Base-by-base conservation (phyloP, 1,140 invertebrate genomes). In the Cheumatopsyche charites region DNA sequence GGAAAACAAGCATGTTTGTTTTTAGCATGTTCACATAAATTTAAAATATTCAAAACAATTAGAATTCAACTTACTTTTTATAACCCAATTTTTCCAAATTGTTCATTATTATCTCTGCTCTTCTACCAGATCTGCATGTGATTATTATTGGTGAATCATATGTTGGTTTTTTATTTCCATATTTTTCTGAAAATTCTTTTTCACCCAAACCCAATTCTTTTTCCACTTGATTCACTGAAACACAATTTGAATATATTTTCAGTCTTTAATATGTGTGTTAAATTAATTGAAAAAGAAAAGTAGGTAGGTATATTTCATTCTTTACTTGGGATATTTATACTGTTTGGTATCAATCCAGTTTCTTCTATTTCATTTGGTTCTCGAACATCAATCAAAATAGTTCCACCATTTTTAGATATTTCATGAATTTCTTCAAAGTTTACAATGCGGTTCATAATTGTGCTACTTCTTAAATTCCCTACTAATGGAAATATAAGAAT, bases 261-360 rank as follows among this genome's bases (percentile, higher is more conserved):
- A n/a, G n/a, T n/a, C n/a, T n/a, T n/a, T n/a, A n/a, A n/a, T n/a
- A n/a, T n/a, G n/a, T n/a, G n/a, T n/a, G n/a, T n/a, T n/a, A n/a
- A n/a, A n/a, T n/a, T n/a, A n/a, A n/a, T n/a, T n/a, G n/a, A n/a
- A n/a, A n/a, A n/a, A n/a, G n/a, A n/a, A n/a, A n/a, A n/a, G n/a
- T n/a, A n/a, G n/a, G n/a, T n/a, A n/a, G n/a, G n/a, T n/a, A n/a
- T n/a, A n/a, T n/a, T n/a, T n/a, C n/a, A n/a, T n/a, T n/a, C n/a
- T n/a, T n/a, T 84, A 90, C 89, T 85, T 76, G 88, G 88, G 75
- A 90, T 88, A 74, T 90, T 87, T 74, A 89, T 85, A 75, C 86
- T 88, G 62, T 84, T 85, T 55, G 88, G 88, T 66, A 90, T 83
- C 77, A 86, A 83, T 41, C 88, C 88, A 77, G 87, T 86, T 79